Evolutionary conservation across 2,113 vertebrate genomes (phyloP), one percentile per base, ranked within the genome.

Genomic region (Ceyx cyanopectus): DNA sequence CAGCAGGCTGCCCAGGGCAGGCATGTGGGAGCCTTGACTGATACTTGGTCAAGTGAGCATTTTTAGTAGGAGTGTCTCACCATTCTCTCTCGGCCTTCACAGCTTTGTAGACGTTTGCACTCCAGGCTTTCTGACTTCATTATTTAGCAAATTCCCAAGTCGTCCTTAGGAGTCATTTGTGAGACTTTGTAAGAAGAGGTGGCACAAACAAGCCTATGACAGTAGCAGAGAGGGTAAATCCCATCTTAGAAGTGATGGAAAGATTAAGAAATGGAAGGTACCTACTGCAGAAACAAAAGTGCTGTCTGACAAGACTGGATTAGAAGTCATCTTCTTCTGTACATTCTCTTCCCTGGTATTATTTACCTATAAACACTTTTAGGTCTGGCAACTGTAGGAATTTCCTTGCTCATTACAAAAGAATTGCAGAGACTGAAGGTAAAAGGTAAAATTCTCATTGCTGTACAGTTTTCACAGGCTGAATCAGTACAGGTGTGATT

Each of bases 141-240:
- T 87, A 88, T 81, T 80, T 80, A 68, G 43, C n/a, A 70, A 67
- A 70, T 83, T 90, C 46, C 46, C 63, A 67, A 63, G 43, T 77
- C 2, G 1, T 32, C 84, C 48, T 75, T 73, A 26, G 54, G 43
- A 54, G 40, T 40, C 0, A 10, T 77, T 78, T 50, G 43, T 75
- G 51, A 78, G 29, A 62, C 78, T 81, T 48, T 70, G 14, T 27
- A 54, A 19, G 41, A 63, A 69, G 51, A 51, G 37, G 21, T 90
- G 61, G 6, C 46, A 63, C 73, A 84, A 70, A 78, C 40, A 93
- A 90, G 61, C 40, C 29, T 17, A 1, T 81, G 50, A 45, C 19
- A 69, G 61, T 50, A 61, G 27, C 78, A 89, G 34, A 66, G 58
- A 54, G 78, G 48, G 45, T 62, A 85, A 91, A 82, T 91, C 27